Evolutionary conservation across 2,113 vertebrate species (phyloP).

Genomic region (Sebastes fasciatus): DNA sequence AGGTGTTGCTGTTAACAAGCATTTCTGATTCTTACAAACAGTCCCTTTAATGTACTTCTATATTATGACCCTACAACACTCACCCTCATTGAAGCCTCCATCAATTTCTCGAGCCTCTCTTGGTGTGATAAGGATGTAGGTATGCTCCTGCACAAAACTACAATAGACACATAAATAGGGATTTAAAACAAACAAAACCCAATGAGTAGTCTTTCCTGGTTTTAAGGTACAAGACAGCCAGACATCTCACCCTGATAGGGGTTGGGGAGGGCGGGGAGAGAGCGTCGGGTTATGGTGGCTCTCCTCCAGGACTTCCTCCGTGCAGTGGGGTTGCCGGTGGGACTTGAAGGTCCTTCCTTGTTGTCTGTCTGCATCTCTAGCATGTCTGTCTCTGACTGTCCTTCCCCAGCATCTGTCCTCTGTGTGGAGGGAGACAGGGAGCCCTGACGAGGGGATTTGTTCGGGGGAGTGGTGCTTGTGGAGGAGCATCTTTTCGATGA

Average conservation of each 20-base stretch:
- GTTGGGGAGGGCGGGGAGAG: conserved; percentile 76
- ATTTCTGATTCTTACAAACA: too few species aligned
- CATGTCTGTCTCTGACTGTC: conserved; percentile 24
- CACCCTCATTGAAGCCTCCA: conserved; percentile 83
- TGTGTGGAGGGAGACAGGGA: not conserved
- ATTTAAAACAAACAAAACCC: not conserved
- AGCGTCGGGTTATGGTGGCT: conserved; percentile 79
- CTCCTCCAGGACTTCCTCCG: conserved; percentile 84
- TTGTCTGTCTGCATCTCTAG: conserved; percentile 19
- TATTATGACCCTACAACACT: not conserved
- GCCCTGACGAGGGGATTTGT: conserved; percentile 74
- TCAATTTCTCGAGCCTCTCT: conserved; percentile 80
- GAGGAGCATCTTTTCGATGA: conserved; percentile 68
- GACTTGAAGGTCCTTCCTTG: not conserved
- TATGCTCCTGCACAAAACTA: conserved; percentile 79
- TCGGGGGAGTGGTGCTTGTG: conserved; percentile 54
- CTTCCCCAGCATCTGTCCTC: conserved; percentile 18
- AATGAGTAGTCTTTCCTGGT: not conserved
- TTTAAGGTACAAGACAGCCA: not conserved
- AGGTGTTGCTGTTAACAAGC: too few species aligned
- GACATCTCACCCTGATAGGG: conserved; percentile 73
- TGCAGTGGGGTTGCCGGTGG: conserved; percentile 47
- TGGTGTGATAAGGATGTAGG: conserved; percentile 74
- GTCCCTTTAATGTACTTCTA: too few species aligned
- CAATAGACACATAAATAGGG: not conserved